Percentiles rank a stretch among this genome's conserved stretches.
These are phyloP conservation scores for Cyphomyrus discorhynchus DNA, from an alignment of 2,113 vertebrate genomes.

Conservation along the genomic window DNA sequence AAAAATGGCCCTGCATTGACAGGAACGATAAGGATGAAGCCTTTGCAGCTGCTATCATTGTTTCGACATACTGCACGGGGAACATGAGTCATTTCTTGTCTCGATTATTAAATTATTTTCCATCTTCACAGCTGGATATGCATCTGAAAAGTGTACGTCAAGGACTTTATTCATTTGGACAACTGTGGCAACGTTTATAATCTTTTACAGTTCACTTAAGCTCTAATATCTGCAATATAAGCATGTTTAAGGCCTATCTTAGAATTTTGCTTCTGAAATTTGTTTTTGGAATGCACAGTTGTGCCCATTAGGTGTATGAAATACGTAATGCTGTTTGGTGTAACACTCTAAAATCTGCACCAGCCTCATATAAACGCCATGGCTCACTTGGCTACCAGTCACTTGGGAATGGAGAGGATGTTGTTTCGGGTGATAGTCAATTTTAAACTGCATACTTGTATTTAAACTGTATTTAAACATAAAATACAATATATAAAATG, in stretches of 20 bases:
- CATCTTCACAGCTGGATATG: background rate
- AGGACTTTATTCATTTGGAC: background rate
- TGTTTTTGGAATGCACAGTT: background rate
- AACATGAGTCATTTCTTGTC: background rate
- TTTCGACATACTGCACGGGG: background rate
- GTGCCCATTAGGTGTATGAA: background rate
- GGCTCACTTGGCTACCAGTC: background rate
- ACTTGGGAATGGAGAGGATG: background rate
- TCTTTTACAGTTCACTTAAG: background rate
- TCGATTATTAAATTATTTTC: background rate
- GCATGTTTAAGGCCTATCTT: background rate
- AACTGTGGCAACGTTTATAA: background rate
- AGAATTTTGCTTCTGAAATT: background rate
- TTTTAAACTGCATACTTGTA: background rate
- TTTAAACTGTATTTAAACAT: background rate
- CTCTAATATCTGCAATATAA: background rate
- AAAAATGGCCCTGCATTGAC: background rate
- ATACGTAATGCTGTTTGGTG: background rate
- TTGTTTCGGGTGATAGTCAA: background rate
- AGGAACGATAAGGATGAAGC: background rate
- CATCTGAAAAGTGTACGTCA: background rate
- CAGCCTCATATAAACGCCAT: background rate
- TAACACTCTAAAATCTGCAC: background rate
- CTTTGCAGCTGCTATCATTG: background rate
- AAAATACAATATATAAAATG: background rate